phyloP scores from a whole-genome alignment of 2,113 vertebrate species.

The Theristicus caerulescens region DNA sequence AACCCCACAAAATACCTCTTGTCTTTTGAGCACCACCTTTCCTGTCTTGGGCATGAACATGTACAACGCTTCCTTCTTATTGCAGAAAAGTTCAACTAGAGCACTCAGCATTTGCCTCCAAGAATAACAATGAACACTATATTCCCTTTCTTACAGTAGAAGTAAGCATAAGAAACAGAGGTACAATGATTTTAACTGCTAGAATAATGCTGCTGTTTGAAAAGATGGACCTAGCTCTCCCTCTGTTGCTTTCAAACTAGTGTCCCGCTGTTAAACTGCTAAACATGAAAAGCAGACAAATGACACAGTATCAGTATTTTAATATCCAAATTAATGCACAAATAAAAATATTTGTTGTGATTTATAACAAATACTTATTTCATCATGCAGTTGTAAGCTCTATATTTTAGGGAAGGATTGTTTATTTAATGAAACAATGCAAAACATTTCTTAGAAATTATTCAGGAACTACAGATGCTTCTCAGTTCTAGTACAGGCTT shows the following conservation, averaged over 20 bases:
- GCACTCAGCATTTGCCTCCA: neutral
- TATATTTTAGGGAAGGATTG: neutral
- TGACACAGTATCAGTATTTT: neutral
- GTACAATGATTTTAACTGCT: neutral
- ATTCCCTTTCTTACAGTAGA: neutral
- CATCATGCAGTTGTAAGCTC: neutral
- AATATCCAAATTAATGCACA: neutral
- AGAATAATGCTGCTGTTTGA: neutral
- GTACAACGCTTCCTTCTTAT: constrained; percentile 59
- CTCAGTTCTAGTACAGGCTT: neutral
- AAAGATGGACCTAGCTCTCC: neutral
- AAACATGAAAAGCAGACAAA: neutral
- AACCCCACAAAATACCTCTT: constrained; percentile 68
- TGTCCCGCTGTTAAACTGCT: neutral
- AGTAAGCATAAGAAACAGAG: neutral
- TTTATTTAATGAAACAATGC: neutral
- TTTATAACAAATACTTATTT: neutral
- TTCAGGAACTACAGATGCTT: neutral
- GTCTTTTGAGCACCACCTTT: constrained; percentile 74
- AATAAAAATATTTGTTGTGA: neutral
- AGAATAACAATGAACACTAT: constrained; percentile 22
- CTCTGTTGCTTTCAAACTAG: neutral
- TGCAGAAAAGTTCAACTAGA: neutral
- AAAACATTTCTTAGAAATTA: neutral
- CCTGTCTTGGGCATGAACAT: constrained; percentile 60